Evolutionary conservation across 2,113 vertebrate genomes (phyloP).

Genomic region (Orthonyx spaldingii): DNA sequence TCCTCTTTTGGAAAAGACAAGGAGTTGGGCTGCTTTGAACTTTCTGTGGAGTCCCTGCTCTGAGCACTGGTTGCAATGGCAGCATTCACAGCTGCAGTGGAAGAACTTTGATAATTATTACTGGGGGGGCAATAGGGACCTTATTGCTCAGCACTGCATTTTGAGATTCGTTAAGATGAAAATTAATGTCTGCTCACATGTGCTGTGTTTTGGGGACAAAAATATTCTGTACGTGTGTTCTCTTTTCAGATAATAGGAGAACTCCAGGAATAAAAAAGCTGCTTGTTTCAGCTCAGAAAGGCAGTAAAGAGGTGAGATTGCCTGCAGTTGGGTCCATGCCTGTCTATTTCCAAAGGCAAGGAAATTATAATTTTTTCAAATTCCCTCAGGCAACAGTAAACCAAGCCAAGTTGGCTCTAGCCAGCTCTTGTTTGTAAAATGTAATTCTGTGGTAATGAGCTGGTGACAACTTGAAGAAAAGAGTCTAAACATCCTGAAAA

Average conservation of each 20-base stretch:
- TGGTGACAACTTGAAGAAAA: conserved; percentile 70
- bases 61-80: neutral
- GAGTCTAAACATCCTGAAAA: conserved; percentile 67
- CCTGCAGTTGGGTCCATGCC: neutral
- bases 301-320: conserved; percentile 4
- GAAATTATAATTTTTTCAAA: conserved; percentile 58
- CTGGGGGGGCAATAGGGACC: neutral
- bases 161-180: neutral
- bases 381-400: conserved; percentile 57
- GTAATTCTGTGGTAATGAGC: conserved; percentile 73
- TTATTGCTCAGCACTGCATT: neutral
- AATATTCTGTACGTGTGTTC: neutral
- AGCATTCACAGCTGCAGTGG: neutral
- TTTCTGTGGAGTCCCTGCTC: neutral
- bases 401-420: conserved; percentile 64
- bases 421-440: conserved; percentile 69
- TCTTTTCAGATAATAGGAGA: neutral
- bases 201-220: neutral
- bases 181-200: neutral
- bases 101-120: neutral
- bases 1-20: neutral
- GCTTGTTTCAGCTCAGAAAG: neutral
- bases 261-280: neutral
- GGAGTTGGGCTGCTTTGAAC: neutral
- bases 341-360: conserved; percentile 56